Evolutionary conservation across 2,888 invertebrate genomes (phyloP).

Genomic region (Xestia ashworthii): DNA sequence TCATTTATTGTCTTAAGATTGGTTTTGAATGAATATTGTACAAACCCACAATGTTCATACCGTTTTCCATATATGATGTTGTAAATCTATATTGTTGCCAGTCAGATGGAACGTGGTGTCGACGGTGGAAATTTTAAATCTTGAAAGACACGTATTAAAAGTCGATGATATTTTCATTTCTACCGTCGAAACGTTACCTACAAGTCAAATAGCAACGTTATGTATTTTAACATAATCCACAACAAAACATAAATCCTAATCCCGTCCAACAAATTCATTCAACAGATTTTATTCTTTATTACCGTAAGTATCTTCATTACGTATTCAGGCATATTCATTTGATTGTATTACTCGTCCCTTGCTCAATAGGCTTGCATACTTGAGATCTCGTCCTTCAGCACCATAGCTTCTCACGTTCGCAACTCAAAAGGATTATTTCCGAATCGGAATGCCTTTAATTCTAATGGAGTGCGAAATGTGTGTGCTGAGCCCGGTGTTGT

Average conservation of each 20-base stretch:
- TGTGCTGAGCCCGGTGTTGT: constrained; percentile 56
- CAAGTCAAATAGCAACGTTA: background rate
- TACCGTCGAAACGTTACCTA: too few relatives aligned
- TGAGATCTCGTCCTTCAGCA: constrained; percentile 63
- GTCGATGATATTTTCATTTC: background rate
- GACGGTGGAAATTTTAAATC: background rate
- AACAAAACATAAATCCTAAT: constrained; percentile 33
- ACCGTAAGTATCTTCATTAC: constrained; percentile 45
- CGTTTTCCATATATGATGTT: background rate
- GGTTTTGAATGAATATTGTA: constrained; percentile 9
- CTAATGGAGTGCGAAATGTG: constrained; percentile 73
- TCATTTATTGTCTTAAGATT: background rate
- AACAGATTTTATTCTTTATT: constrained; percentile 43
- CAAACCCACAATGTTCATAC: background rate
- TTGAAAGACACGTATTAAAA: background rate
- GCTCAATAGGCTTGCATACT: constrained; percentile 55
- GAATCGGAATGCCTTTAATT: constrained; percentile 72
- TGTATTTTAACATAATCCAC: constrained; percentile 8
- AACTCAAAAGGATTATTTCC: constrained; percentile 71
- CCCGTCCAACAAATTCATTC: constrained; percentile 39
- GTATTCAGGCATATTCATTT: constrained; percentile 56
- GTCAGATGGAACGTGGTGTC: too few relatives aligned
- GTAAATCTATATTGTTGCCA: background rate
- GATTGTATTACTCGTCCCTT: constrained; percentile 56
- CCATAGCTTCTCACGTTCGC: constrained; percentile 65